A percentile compares a stretch with the other conserved stretches of the same genome.
Evolutionary conservation across 2,113 vertebrate genomes (phyloP).

Genomic region (Lycaon pictus): DNA sequence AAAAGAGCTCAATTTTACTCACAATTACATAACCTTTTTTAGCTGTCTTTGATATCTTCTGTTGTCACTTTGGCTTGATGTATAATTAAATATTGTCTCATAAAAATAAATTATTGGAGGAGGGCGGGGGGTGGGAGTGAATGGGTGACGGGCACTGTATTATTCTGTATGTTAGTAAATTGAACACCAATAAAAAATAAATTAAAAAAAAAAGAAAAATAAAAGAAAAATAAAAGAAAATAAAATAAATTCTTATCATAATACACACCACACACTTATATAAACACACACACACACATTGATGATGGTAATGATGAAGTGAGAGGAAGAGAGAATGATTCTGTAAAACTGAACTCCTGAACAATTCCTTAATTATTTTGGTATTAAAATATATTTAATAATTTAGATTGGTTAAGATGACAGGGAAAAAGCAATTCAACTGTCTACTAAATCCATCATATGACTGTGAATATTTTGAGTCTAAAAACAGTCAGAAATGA

Average conservation of each 20-base stretch:
- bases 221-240: no score
- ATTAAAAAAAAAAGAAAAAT: no score
- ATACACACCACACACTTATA: not conserved
- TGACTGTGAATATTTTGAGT: not conserved
- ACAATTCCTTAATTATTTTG: not conserved
- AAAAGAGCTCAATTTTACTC: not conserved
- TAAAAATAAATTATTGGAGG: not conserved
- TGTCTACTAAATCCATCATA: not conserved
- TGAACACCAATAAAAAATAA: no score
- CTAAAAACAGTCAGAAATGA: slow-evolving; percentile 6
- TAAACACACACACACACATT: not conserved
- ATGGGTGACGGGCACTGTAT: no score
- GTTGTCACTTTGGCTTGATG: not conserved
- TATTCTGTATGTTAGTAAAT: no score
- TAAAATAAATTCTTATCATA: not conserved
- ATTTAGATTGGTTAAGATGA: not conserved
- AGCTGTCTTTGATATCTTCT: not conserved
- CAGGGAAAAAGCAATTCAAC: not conserved
- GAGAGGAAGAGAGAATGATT: not conserved
- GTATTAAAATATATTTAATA: not conserved
- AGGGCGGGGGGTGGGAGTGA: no score
- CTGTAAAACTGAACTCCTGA: not conserved
- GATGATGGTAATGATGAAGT: not conserved
- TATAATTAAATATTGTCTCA: not conserved
- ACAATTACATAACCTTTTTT: not conserved